A percentile compares a stretch with the other conserved stretches of the same genome.
Evolutionary conservation across 2,113 vertebrate genomes (phyloP).

Genomic region (Calidris pugnax): DNA sequence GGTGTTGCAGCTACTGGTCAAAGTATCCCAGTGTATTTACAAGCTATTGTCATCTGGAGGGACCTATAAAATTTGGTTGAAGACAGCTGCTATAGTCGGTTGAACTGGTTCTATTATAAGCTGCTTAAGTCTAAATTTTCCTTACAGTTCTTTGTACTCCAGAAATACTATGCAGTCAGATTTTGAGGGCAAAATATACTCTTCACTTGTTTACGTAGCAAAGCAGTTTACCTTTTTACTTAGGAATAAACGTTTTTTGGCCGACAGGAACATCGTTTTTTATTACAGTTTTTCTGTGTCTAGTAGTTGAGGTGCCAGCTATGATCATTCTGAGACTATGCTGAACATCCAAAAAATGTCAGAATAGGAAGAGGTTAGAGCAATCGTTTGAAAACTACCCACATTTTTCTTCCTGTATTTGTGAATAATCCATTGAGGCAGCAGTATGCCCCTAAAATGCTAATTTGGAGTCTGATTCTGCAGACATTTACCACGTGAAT

Average conservation of each 20-base stretch:
- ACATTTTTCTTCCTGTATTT: neutral
- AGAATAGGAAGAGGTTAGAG: neutral
- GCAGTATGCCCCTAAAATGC: slow-evolving; percentile 11
- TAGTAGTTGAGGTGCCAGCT: neutral
- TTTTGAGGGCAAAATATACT: neutral
- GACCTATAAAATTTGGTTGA: neutral
- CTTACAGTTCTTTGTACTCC: neutral
- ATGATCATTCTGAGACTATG: neutral
- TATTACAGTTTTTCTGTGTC: neutral
- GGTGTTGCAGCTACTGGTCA: neutral
- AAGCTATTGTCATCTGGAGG: neutral
- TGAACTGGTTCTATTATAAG: neutral
- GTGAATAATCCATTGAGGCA: slow-evolving; percentile 17
- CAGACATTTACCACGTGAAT: slow-evolving; percentile 17
- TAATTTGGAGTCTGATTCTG: slow-evolving; percentile 21
- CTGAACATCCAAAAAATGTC: neutral
- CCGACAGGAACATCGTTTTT: neutral
- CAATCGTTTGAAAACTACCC: neutral
- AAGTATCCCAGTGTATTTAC: neutral
- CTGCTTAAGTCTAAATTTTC: neutral
- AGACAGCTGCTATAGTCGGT: neutral
- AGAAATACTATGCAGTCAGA: neutral
- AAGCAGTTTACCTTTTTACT: neutral
- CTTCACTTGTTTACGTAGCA: neutral
- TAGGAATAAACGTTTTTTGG: neutral